Base-by-base conservation (phyloP, 2,888 invertebrate genomes). In the Nineta flava region DNA sequence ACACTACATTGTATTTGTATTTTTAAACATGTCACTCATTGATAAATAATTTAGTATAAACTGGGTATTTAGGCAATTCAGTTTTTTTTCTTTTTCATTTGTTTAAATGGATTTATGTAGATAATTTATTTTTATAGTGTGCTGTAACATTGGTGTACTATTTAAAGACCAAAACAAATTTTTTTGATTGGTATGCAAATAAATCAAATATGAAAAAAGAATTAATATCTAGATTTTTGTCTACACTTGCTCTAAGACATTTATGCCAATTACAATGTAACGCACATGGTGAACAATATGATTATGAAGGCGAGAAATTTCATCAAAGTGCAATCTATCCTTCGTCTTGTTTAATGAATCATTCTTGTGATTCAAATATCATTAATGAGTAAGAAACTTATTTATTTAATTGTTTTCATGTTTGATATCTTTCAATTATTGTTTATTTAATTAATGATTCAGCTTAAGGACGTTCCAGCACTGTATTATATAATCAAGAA, bases 341-440 rank as follows among this genome's bases (percentile, higher is more conserved):
- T 0, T 81, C 87, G 1, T 79, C 87, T 0, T 87, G 90, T 58
- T 79, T 93, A 69, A 86, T 93, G 79, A 96, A 95, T 65, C 95
- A 96, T 68, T 85, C 91, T 0, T 95, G 95, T 63, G 80, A 84
- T 54, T 83, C 90, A 6, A 84, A 83, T 58, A 83, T 92, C 52
- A 77, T 80, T 48, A 80, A 80, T 57, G 79, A 77, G 82, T 84
- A 64, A 63, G 61, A 26, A 2, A 26, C 7, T 26, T 26, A 3
- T 26, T 26, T 1, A 7, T 7, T 6, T 26, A 26, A 7, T 6
- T 26, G 4, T 26, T 26, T 26, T 26, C 4, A 26, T 7, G 26
- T 26, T 26, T 6, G 7, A 6, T 26, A 6, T 26, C 7, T 6
- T 26, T 26, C 6, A 26, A 26, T 26, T 3, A 26, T 26, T 26